phyloP scores from a whole-genome alignment of 2,113 vertebrate genomes.

The Equus quagga region DNA sequence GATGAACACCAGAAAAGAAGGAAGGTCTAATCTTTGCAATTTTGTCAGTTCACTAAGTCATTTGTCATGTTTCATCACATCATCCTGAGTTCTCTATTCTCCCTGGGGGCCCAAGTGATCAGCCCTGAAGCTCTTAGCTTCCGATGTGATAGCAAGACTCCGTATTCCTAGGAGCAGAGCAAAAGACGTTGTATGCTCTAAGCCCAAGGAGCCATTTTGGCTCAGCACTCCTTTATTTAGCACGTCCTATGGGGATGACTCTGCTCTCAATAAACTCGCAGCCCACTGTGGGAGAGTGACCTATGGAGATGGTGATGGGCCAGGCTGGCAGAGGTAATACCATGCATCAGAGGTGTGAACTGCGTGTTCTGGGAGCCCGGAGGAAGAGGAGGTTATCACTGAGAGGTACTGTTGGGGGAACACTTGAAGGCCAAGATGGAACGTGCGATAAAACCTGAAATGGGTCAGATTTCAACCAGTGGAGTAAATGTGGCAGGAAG shows the following conservation, averaged over 20 bases:
- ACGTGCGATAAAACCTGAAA: neutral
- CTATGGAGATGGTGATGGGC: neutral
- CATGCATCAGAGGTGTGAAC: neutral
- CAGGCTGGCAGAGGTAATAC: neutral
- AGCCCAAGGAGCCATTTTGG: neutral
- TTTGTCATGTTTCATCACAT: conserved; percentile 78
- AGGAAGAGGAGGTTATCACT: neutral
- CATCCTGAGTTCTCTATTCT: conserved; percentile 57
- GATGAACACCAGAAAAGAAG: conserved; percentile 13
- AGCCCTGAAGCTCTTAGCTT: conserved; percentile 56
- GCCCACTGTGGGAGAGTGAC: neutral
- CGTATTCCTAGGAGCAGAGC: neutral
- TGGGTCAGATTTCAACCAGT: neutral
- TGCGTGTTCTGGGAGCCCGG: fast-evolving
- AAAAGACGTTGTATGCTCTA: neutral
- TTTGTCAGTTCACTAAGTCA: conserved; percentile 67
- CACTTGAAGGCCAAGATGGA: neutral
- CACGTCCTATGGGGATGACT: neutral
- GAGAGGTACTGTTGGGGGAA: neutral
- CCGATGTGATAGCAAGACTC: neutral
- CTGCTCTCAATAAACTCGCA: neutral
- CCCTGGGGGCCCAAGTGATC: neutral
- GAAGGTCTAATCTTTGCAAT: conserved; percentile 68
- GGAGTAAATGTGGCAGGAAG: neutral
- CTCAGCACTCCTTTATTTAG: neutral